Conservation (phyloP, 2,888 invertebrate species). For the Exephanes ischioxanthus region DNA sequence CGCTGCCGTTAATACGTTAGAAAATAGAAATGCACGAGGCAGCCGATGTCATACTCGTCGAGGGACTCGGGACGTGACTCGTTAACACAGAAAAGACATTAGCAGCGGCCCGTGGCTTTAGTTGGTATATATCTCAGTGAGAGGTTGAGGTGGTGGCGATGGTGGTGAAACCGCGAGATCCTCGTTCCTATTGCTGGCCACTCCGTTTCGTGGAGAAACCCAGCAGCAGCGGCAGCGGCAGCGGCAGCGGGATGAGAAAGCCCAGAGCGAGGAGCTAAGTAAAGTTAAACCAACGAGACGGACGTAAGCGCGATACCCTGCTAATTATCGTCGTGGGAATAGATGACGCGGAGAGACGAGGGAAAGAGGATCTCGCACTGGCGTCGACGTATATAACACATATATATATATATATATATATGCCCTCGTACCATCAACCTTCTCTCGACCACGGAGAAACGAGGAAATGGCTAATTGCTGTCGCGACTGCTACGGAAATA, state of each 20-base stretch:
- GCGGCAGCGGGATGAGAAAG: conserved; percentile 38
- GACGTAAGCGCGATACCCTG: conserved; percentile 68
- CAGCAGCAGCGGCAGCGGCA: conserved; percentile 4
- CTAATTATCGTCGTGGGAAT: conserved; percentile 73
- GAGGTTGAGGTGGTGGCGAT: conserved; percentile 73
- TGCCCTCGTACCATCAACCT: conserved; percentile 19
- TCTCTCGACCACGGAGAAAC: conserved; percentile 41
- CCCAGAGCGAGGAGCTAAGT: conserved; percentile 68
- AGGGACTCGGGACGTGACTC: conserved; percentile 79
- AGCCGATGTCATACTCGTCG: conserved; percentile 71
- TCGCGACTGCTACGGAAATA: conserved; percentile 46
- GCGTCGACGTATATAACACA: conserved; percentile 39
- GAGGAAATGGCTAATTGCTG: conserved; percentile 65
- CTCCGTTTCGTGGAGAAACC: conserved; percentile 51
- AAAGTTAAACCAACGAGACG: conserved; percentile 75
- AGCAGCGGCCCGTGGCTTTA: conserved; percentile 75
- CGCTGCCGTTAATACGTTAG: conserved; percentile 74
- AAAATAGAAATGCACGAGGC: conserved; percentile 75
- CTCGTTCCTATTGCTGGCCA: conserved; percentile 70
- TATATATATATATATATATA: background rate
- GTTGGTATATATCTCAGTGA: conserved; percentile 55
- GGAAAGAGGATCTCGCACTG: conserved; percentile 52
- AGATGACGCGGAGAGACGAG: conserved; percentile 64
- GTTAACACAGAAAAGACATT: conserved; percentile 85
- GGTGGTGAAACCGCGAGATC: conserved; percentile 77